phyloP scores from a whole-genome alignment of 2,113 vertebrate genomes.

The Hystrix cristata region DNA sequence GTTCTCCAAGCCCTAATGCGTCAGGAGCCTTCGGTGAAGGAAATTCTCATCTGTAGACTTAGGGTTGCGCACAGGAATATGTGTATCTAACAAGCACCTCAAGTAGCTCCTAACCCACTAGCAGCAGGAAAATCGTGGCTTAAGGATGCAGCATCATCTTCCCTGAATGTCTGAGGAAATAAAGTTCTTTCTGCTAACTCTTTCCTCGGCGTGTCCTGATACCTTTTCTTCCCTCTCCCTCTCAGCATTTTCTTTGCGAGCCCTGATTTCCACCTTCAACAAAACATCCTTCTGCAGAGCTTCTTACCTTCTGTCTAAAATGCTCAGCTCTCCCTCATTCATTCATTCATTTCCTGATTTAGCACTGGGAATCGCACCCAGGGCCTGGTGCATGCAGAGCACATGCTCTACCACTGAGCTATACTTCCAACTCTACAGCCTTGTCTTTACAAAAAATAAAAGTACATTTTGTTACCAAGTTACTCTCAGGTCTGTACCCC shows the following conservation, averaged over 20 bases:
- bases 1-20: background rate
- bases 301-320: background rate
- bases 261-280: background rate
- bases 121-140: background rate
- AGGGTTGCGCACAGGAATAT: background rate
- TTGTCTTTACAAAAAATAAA: background rate
- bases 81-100: background rate
- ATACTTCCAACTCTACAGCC: background rate
- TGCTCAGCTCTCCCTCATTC: background rate
- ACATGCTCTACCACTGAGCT: background rate
- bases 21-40: background rate
- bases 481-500: background rate
- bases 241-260: background rate
- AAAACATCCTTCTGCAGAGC: background rate
- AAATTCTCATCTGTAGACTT: background rate
- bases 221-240: background rate
- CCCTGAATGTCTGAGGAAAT: conserved; percentile 13
- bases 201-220: background rate
- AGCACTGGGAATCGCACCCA: background rate
- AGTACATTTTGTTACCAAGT: background rate
- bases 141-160: background rate
- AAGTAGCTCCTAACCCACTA: background rate
- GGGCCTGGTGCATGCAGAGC: background rate
- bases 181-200: background rate
- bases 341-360: background rate